Percentiles rank a stretch among this genome's conserved stretches.
phyloP scores from a whole-genome alignment of 92 coral and sea anemone genomes.

The Bergia sp. region DNA sequence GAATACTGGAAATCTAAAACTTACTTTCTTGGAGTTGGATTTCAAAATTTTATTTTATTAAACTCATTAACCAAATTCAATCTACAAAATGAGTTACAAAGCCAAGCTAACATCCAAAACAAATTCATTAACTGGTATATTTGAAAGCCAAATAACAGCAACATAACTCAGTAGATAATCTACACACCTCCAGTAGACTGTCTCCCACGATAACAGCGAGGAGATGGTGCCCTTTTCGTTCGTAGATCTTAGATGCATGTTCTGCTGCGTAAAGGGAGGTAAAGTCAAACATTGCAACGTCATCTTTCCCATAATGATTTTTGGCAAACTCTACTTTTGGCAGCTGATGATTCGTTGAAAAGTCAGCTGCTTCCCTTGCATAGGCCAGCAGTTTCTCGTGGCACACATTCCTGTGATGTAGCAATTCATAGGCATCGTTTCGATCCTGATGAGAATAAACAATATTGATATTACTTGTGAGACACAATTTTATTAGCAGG shows the following conservation, averaged over 20 bases:
- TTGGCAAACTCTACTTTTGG: slow-evolving; percentile 90
- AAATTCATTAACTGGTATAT: not conserved
- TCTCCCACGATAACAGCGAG: slow-evolving; percentile 90
- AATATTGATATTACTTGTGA: not conserved
- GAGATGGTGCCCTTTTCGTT: slow-evolving; percentile 81
- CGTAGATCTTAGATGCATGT: slow-evolving; percentile 88
- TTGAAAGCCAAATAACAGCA: too few relatives aligned
- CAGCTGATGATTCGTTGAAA: slow-evolving; percentile 84
- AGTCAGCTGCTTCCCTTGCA: slow-evolving; percentile 93
- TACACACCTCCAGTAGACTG: slow-evolving; percentile 88
- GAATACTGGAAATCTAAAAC: too few relatives aligned
- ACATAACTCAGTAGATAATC: not conserved
- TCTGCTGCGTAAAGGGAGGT: slow-evolving; percentile 96
- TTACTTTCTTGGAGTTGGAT: too few relatives aligned
- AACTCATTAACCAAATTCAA: too few relatives aligned
- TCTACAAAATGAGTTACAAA: not conserved
- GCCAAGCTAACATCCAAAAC: not conserved
- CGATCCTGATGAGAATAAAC: slow-evolving; percentile 58
- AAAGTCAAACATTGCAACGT: slow-evolving; percentile 99
- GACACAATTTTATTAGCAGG: not conserved
- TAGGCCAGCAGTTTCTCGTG: slow-evolving; percentile 83
- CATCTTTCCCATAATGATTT: slow-evolving; percentile 83
- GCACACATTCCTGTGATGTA: slow-evolving; percentile 83
- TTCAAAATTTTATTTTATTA: too few relatives aligned
- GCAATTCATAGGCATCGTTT: slow-evolving; percentile 91